Base-by-base conservation (phyloP, 35 echinoderm and acorn worm genomes). In the Lytechinus variegatus region DNA sequence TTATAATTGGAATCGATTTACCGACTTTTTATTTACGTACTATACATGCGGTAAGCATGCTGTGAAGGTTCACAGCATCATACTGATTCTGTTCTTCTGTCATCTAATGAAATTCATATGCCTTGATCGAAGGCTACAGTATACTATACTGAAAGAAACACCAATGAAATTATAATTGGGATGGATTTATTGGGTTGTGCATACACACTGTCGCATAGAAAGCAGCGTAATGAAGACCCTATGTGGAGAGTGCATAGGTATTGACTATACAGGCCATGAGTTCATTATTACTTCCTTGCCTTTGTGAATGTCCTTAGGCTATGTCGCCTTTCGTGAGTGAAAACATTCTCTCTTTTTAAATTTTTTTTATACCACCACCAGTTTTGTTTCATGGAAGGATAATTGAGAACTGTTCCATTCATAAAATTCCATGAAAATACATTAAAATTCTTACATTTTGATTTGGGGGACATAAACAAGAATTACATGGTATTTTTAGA, bases 121-220 rank as follows among this genome's bases (percentile, higher is more conserved):
- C 66, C 66, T 79, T 14, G 19, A 79, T 79, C 5, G 66, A 79
- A 79, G 66, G 19, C 66, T 79, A 79, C 66, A n/a, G n/a, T 79
- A n/a, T 79, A n/a, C n/a, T n/a, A 79, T 24, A 24, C 66, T 7
- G 66, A 79, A 79, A 79, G 66, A 60, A 12, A 16, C 57, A 60
- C 57, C 57, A 60, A 79, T 79, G 66, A 79, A 79, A 79, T 79
- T 79, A 79, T 79, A 79, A 79, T 79, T 79, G 66, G 66, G 66
- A 79, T 79, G 66, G 66, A 79, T 79, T 79, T 79, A 19, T 79
- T 79, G 12, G 66, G 66, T 79, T 79, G 66, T 79, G 66, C 21
- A 24, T 79, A 79, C 66, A 16, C 24, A 14, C 4, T 21, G 6
- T 8, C 66, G 13, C 56, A 10, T 58, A 58, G 56, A 79, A 79